Evolutionary conservation across 2,888 invertebrate species (phyloP).

Genomic region (Blastobasis adustella): DNA sequence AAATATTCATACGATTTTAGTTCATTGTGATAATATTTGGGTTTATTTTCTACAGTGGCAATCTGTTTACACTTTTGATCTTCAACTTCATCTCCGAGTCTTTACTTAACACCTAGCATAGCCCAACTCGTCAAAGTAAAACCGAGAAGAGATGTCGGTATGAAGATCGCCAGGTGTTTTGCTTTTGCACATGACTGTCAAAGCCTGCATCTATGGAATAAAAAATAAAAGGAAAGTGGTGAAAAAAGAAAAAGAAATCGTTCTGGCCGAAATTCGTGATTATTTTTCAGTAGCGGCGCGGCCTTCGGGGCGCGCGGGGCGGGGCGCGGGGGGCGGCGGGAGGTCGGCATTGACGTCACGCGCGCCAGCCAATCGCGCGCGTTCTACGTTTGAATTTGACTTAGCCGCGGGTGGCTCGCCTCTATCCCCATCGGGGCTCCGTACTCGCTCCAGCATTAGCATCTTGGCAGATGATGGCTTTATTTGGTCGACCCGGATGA

Average conservation of each 20-base stretch:
- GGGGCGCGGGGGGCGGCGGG: conserved; percentile 36
- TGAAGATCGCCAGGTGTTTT: too few relatives aligned
- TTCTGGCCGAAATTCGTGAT: conserved; percentile 55
- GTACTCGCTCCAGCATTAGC: conserved; percentile 27
- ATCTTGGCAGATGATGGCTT: conserved; percentile 1
- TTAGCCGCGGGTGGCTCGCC: conserved; percentile 47
- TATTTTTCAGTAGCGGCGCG: conserved; percentile 63
- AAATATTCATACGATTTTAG: too few relatives aligned
- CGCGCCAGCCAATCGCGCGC: conserved; percentile 52
- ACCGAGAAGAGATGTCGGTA: too few relatives aligned
- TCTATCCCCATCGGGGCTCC: conserved; percentile 41
- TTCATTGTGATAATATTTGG: too few relatives aligned
- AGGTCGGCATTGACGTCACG: conserved; percentile 73
- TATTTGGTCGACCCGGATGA: too few relatives aligned
- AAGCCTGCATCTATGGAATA: neutral
- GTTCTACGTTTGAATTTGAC: conserved; percentile 42
- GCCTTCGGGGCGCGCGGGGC: conserved; percentile 48
- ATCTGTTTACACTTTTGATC: too few relatives aligned
- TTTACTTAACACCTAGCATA: too few relatives aligned
- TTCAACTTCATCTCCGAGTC: too few relatives aligned
- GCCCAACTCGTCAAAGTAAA: too few relatives aligned
- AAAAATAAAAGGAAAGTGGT: neutral
- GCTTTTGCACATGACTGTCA: neutral
- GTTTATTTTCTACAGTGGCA: too few relatives aligned
- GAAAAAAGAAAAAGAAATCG: neutral